Percentiles rank a stretch among this genome's conserved stretches.
These are phyloP conservation scores for Poliocrania exsul DNA, from an alignment of 2,797 vertebrate species.

Conservation along the genomic window DNA sequence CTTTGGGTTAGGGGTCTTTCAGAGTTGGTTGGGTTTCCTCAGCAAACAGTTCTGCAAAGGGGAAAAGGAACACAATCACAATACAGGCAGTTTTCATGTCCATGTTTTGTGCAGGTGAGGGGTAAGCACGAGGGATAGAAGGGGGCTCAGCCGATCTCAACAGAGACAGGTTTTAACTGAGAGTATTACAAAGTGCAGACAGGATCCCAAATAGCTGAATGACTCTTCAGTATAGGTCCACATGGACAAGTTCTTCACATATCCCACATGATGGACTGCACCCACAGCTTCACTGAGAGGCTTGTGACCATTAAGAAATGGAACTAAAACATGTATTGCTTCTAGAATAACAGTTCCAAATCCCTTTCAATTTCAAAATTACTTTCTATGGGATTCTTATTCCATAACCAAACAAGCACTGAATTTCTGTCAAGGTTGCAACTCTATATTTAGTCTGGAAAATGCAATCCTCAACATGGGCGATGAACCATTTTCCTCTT, in stretches of 20 bases:
- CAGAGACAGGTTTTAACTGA: neutral
- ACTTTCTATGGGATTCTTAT: neutral
- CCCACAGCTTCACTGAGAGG: neutral
- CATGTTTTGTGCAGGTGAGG: neutral
- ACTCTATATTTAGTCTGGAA: neutral
- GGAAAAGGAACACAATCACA: neutral
- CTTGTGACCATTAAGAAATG: neutral
- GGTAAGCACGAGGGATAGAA: neutral
- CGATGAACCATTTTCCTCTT: neutral
- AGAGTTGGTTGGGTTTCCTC: neutral
- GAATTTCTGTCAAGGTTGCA: neutral
- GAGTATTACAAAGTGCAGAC: neutral
- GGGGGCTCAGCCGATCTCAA: neutral
- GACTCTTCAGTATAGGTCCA: neutral
- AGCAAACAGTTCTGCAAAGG: neutral
- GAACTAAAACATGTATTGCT: neutral
- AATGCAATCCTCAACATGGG: neutral
- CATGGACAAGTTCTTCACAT: neutral
- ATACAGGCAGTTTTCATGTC: neutral
- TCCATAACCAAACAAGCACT: neutral
- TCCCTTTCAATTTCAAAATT: neutral
- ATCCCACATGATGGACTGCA: rapidly evolving
- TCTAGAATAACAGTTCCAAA: neutral
- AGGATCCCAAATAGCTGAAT: neutral
- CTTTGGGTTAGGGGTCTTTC: neutral